Evolutionary conservation across 2,888 invertebrate species (phyloP).

Genomic region (Agonopterix heracliana): DNA sequence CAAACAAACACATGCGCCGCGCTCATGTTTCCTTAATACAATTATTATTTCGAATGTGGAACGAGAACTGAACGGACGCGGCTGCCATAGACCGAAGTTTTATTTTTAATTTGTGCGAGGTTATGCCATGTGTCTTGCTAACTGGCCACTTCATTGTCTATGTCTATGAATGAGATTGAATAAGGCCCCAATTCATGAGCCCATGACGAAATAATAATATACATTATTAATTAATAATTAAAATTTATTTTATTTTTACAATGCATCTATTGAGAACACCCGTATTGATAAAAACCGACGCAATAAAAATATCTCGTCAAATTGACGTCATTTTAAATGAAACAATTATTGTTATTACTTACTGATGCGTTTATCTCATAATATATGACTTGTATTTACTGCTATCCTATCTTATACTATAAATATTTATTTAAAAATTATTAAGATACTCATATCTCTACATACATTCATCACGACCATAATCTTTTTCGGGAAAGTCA

Average conservation of each 20-base stretch:
- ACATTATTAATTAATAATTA: constrained; percentile 6
- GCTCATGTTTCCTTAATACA: constrained; percentile 77
- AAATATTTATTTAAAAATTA: too few species aligned
- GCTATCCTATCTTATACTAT: too few species aligned
- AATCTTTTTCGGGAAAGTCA: too few species aligned
- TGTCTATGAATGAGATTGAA: constrained; percentile 46
- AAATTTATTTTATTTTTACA: constrained; percentile 9
- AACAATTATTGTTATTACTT: constrained; percentile 24
- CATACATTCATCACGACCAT: too few species aligned
- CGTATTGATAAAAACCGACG: constrained; percentile 19
- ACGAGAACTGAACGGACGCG: constrained; percentile 53
- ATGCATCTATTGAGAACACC: constrained; percentile 1
- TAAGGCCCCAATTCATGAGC: constrained; percentile 15
- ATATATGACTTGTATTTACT: too few species aligned
- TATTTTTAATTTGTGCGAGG: constrained; percentile 46
- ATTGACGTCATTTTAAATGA: constrained; percentile 29
- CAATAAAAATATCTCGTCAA: constrained; percentile 28
- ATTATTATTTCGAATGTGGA: constrained; percentile 76
- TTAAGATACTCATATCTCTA: too few species aligned
- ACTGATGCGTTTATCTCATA: not conserved
- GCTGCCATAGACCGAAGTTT: constrained; percentile 22
- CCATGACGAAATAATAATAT: not conserved
- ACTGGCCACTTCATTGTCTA: constrained; percentile 32
- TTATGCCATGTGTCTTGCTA: constrained; percentile 19
- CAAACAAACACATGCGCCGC: constrained; percentile 77